phyloP scores from a whole-genome alignment of 1,140 invertebrate genomes.

The Chlorops oryzae region DNA sequence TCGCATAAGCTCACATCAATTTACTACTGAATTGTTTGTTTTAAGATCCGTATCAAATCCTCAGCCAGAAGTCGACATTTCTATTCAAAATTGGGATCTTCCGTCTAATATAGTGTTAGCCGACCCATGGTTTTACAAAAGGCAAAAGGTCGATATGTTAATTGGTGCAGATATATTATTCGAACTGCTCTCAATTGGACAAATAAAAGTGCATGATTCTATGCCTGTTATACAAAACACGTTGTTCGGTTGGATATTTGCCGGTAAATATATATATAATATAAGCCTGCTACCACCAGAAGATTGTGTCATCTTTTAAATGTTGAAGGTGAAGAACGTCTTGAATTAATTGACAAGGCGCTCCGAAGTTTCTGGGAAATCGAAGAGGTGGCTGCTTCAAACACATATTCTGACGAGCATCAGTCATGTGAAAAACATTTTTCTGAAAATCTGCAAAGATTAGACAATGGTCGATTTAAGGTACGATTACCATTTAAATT shows the following conservation, averaged over 20 bases:
- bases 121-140: too few species aligned
- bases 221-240: slow-evolving; percentile 31
- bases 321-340: too few species aligned
- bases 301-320: too few species aligned
- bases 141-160: slow-evolving; percentile 35
- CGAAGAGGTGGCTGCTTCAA: slow-evolving; percentile 23
- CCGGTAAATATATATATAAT: too few species aligned
- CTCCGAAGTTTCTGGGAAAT: slow-evolving; percentile 26
- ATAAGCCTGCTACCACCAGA: too few species aligned
- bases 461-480: slow-evolving; percentile 23
- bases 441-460: slow-evolving; percentile 7
- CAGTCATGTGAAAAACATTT: slow-evolving; percentile 21
- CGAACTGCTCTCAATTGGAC: slow-evolving; percentile 27
- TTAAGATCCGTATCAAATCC: too few species aligned
- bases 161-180: slow-evolving; percentile 33
- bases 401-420: slow-evolving; percentile 16
- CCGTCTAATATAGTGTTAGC: too few species aligned
- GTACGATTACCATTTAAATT: slow-evolving; percentile 27
- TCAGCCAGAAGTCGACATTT: too few species aligned
- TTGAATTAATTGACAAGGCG: too few species aligned
- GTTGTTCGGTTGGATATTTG: slow-evolving; percentile 29
- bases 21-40: too few species aligned
- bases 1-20: too few species aligned
- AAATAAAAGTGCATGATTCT: slow-evolving; percentile 20
- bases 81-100: too few species aligned